Percentiles rank a stretch among this genome's conserved stretches.
Evolutionary conservation across 2,888 invertebrate species (phyloP).

Genomic region (Zhengitettix transpicula): DNA sequence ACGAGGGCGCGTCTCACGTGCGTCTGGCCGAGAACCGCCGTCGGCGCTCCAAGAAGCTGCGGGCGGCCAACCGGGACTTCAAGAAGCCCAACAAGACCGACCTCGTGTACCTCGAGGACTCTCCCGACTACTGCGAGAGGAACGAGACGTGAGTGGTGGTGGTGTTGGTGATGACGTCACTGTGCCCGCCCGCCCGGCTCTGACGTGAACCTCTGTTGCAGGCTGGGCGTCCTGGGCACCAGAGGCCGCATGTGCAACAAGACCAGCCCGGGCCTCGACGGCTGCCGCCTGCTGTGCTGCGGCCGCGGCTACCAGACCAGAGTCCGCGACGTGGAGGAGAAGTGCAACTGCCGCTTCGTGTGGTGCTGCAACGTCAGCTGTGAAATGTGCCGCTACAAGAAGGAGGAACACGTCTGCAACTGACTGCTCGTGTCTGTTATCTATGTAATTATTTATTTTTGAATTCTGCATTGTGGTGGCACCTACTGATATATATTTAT

Average conservation of each 20-base stretch:
- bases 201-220: slow-evolving; percentile 24
- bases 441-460: no score
- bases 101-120: slow-evolving; percentile 75
- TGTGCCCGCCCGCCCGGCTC: no score
- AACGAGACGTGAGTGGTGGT: slow-evolving; percentile 57
- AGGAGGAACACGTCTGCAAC: slow-evolving; percentile 77
- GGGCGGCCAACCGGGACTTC: slow-evolving; percentile 56
- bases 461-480: no score
- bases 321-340: slow-evolving; percentile 65
- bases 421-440: slow-evolving; percentile 24
- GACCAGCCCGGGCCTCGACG: slow-evolving; percentile 70
- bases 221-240: slow-evolving; percentile 67
- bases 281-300: slow-evolving; percentile 74
- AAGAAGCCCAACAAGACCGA: slow-evolving; percentile 83
- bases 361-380: slow-evolving; percentile 86
- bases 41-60: slow-evolving; percentile 45
- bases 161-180: no score
- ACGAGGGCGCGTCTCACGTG: slow-evolving; percentile 77
- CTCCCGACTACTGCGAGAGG: slow-evolving; percentile 79
- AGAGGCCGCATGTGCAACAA: slow-evolving; percentile 67
- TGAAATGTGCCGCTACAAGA: slow-evolving; percentile 59
- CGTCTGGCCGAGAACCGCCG: slow-evolving; percentile 36
- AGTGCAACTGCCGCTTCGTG: slow-evolving; percentile 77
- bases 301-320: slow-evolving; percentile 77
- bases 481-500: no score